Evolutionary conservation across 2,113 vertebrate genomes (phyloP).

Genomic region (Trachemys scripta): DNA sequence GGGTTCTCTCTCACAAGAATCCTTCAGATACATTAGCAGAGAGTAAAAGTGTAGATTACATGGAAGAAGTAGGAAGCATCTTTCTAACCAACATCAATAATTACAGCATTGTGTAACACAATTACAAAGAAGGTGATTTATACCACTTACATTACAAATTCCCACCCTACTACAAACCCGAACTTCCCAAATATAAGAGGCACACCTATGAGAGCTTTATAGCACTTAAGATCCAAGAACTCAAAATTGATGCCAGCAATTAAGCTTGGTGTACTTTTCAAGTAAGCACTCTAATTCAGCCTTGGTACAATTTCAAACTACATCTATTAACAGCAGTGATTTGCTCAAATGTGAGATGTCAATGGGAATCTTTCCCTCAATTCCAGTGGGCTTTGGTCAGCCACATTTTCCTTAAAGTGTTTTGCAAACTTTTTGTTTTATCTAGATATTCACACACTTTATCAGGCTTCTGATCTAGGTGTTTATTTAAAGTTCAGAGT

Average conservation of each 20-base stretch:
- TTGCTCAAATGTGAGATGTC: background rate
- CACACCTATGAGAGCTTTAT: background rate
- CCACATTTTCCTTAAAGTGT: background rate
- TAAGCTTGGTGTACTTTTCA: background rate
- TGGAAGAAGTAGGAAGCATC: background rate
- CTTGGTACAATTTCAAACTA: background rate
- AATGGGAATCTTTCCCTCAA: background rate
- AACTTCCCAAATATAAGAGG: background rate
- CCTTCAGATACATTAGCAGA: accelerated
- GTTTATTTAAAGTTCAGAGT: background rate
- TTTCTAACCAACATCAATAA: background rate
- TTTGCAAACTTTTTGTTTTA: background rate
- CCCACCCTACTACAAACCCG: background rate
- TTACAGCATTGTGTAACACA: background rate
- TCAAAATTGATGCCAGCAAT: background rate
- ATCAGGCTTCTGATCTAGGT: background rate
- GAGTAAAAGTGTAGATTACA: background rate
- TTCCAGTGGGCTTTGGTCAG: background rate
- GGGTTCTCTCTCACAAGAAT: background rate
- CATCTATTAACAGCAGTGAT: background rate
- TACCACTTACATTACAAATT: background rate
- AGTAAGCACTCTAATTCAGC: background rate
- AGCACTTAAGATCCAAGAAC: background rate
- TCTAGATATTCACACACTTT: background rate
- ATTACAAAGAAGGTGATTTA: background rate